These are phyloP conservation scores for Coregonus sp. DNA, from an alignment of 2,797 vertebrate genomes.

Conservation along the genomic window DNA sequence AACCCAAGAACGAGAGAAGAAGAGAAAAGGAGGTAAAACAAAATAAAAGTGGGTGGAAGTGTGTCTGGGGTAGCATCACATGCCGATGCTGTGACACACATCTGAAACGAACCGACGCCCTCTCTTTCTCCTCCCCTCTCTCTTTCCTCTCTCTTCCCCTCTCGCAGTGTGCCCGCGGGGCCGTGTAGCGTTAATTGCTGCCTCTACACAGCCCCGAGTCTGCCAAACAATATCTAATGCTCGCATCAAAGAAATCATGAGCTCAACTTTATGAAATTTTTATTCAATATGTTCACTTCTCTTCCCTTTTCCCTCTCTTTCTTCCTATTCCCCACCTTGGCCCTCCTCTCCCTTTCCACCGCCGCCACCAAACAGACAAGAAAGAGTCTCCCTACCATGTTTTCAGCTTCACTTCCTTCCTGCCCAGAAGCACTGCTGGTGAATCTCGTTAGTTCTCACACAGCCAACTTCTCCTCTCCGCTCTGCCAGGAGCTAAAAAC, in stretches of 20 bases:
- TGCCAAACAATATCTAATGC: constrained; percentile 63
- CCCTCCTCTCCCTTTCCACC: constrained; percentile 52
- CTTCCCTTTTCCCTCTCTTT: constrained; percentile 62
- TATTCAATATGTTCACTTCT: constrained; percentile 79
- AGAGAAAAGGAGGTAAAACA: constrained; percentile 27
- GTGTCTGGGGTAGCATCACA: constrained; percentile 45
- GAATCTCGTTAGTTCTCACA: constrained; percentile 78
- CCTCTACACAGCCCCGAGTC: constrained; percentile 77
- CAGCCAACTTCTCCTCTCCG: constrained; percentile 54
- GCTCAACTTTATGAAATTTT: constrained; percentile 83
- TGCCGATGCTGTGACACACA: constrained; percentile 61
- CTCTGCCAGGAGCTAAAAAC: constrained; percentile 75
- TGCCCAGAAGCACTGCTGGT: constrained; percentile 73
- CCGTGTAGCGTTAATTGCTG: constrained; percentile 79
- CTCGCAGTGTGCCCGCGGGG: constrained; percentile 56
- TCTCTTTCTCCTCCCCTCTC: constrained; percentile 21
- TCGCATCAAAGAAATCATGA: constrained; percentile 79
- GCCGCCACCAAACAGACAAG: constrained; percentile 76
- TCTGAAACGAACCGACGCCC: constrained; percentile 57
- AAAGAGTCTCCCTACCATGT: constrained; percentile 72
- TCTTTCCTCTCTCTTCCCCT: constrained; percentile 46
- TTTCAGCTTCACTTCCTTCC: constrained; percentile 80
- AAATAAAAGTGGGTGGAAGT: constrained; percentile 39
- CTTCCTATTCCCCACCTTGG: constrained; percentile 64
- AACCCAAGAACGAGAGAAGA: not conserved